A percentile compares a stretch with the other conserved stretches of the same genome.
Conservation (phyloP, 2,113 vertebrate genomes). For the Nematolebias whitei region DNA sequence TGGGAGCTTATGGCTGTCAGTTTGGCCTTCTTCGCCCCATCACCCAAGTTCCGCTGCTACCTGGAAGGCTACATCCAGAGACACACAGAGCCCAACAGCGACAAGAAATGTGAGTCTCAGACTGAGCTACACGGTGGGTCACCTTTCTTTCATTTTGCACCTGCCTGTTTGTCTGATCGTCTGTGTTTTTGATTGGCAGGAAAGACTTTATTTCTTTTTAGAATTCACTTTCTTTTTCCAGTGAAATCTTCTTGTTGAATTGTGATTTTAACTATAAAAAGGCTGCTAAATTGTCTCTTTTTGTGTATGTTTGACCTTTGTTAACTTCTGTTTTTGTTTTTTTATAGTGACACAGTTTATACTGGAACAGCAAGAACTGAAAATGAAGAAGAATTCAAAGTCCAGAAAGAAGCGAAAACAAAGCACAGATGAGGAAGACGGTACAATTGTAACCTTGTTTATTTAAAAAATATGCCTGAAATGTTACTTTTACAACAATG, state of each 20-base stretch:
- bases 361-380: constrained; percentile 87
- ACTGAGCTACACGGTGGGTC: constrained; percentile 73
- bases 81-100: constrained; percentile 84
- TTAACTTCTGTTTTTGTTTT: constrained; percentile 39
- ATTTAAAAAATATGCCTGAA: background rate
- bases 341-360: constrained; percentile 85
- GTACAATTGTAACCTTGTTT: constrained; percentile 46
- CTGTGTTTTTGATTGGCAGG: background rate
- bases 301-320: constrained; percentile 29
- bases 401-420: constrained; percentile 93
- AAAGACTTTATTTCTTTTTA: background rate
- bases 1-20: constrained; percentile 93
- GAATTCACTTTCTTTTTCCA: background rate
- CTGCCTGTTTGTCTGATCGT: constrained; percentile 43
- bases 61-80: constrained; percentile 93
- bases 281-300: too few species aligned
- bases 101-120: constrained; percentile 88
- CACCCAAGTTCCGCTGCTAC: constrained; percentile 91
- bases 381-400: constrained; percentile 91
- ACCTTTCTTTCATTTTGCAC: constrained; percentile 62
- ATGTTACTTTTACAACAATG: background rate
- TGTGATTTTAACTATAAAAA: too few species aligned
- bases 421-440: constrained; percentile 85
- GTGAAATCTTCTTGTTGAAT: background rate
- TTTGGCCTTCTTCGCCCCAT: constrained; percentile 90